Evolutionary conservation across 2,888 invertebrate species (phyloP), one percentile per base, ranked within the genome.

Genomic region (Mesorhabditis spiculigera): DNA sequence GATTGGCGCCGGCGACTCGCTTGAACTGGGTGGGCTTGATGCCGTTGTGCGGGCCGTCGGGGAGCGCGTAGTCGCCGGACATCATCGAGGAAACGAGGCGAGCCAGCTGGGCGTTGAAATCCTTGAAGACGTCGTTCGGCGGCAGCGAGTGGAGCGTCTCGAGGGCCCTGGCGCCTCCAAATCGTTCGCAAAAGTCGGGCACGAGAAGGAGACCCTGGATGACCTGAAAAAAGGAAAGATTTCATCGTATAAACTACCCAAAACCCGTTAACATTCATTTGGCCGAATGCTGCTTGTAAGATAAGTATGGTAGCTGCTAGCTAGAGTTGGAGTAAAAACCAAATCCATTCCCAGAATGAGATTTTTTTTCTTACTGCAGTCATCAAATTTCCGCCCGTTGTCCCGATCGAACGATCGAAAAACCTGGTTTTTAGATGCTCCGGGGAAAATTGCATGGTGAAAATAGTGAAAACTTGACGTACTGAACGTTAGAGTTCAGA

Each of bases 1-100:
- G 95, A 69, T 92, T 93, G 81, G 90, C 91, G 6, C 96, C 95
- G 41, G 96, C 91, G 69, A 97, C 88, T 73, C 91, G 91, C 86
- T 95, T 94, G 87, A 95, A 95, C 92, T 93, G 93, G 77, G 90
- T 89, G 4, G 95, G 94, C 3, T 92, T 90, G 75, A 95, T 92
- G 61, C 93, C 93, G 65, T 82, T 82, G 16, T 65, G 66, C 5
- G 68, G 41, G 10, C 63, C 44, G 43, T 68, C 63, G 41, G 68
- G 68, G 13, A 84, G 82, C 41, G 88, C 87, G 74, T 88, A 89
- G 50, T 87, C 85, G 4, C 88, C 88, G 8, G 86, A 86, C 71
- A 86, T 69, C 68, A 89, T 80, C 28, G 87, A 87, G 70, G 81
- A 71, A 16, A 87, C 86, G 13, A 89, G 78, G 77, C 88, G 88